Evolutionary conservation across 2,888 invertebrate species (phyloP), one percentile per base, ranked within the genome.

Genomic region (Beris chalybata): DNA sequence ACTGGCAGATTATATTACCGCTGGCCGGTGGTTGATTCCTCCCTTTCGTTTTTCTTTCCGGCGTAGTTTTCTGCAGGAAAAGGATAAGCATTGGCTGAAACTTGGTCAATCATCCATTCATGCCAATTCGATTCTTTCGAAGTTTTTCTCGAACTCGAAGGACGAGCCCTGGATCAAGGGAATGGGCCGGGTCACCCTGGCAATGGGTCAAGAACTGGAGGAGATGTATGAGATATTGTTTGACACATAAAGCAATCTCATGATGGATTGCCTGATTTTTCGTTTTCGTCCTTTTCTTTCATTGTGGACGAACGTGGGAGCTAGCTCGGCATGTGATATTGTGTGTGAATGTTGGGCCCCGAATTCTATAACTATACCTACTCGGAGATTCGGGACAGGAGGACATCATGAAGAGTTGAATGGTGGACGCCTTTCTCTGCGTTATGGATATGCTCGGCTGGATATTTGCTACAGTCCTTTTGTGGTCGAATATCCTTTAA

Each of bases 191-290:
- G n/a, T 47, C 12, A 7, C 47, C 48, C 32, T 15, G 38, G 52
- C 50, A 48, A 59, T 50, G 59, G 48, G 59, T 47, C 48, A 59
- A 30, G 61, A 22, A 50, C 61, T 61, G 38, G 61, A 45, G 53
- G 50, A 50, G 66, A 57, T 57, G 64, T 64, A 64, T 64, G 66
- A 61, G 61, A 68, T 68, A 68, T 68, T 68, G 68, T 68, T 66
- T 68, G 68, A 68, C 68, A 69, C 65, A 69, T 67, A 69, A 69
- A 69, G 67, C 67, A 69, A 69, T 69, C 66, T 69, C 64, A 69
- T 69, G 69, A 69, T 69, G 69, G 69, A 69, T 69, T 69, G 67
- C 67, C 61, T 69, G 68, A 68, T 68, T 68, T 61, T 50, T 65
- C 54, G 64, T 64, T 64, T 64, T 52, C 64, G 55, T 63, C 30